Conservation (phyloP, 1,140 invertebrate species). For the Pseudomyrmex sp. region DNA sequence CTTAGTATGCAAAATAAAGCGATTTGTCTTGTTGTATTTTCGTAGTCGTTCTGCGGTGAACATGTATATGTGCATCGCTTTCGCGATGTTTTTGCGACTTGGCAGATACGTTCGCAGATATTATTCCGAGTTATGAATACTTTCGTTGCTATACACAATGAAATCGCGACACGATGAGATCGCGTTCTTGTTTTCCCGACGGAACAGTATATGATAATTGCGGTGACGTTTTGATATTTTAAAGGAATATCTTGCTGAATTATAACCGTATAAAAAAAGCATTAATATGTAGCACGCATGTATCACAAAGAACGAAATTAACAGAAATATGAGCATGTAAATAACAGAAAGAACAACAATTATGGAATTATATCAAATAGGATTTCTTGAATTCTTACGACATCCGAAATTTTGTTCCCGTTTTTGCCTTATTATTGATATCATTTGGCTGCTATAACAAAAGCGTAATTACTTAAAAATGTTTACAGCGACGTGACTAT, state of each 20-base stretch:
- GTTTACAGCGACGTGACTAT: too few species aligned
- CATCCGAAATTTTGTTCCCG: slow-evolving; percentile 30
- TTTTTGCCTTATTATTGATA: background rate
- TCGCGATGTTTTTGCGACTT: slow-evolving; percentile 3
- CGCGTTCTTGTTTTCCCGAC: slow-evolving; percentile 25
- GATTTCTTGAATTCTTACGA: background rate
- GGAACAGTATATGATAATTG: slow-evolving; percentile 46
- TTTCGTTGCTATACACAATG: slow-evolving; percentile 14
- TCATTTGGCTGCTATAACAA: background rate
- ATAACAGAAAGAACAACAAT: slow-evolving; percentile 1
- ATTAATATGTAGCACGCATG: slow-evolving; percentile 40
- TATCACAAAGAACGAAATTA: slow-evolving; percentile 30
- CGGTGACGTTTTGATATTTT: slow-evolving; percentile 49
- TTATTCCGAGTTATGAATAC: slow-evolving; percentile 39
- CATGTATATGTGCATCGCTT: background rate
- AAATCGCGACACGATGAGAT: slow-evolving; percentile 42
- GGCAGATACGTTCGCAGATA: slow-evolving; percentile 14
- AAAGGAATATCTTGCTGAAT: slow-evolving; percentile 17
- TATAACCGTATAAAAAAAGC: slow-evolving; percentile 35
- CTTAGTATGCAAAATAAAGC: slow-evolving; percentile 4
- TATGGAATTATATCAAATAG: too few species aligned
- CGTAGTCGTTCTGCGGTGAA: background rate
- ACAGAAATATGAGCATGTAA: background rate
- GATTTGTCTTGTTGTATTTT: slow-evolving; percentile 53
- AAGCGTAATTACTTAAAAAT: background rate